phyloP scores from a whole-genome alignment of 2,888 invertebrate species.

The Kryphioiulus occultus region DNA sequence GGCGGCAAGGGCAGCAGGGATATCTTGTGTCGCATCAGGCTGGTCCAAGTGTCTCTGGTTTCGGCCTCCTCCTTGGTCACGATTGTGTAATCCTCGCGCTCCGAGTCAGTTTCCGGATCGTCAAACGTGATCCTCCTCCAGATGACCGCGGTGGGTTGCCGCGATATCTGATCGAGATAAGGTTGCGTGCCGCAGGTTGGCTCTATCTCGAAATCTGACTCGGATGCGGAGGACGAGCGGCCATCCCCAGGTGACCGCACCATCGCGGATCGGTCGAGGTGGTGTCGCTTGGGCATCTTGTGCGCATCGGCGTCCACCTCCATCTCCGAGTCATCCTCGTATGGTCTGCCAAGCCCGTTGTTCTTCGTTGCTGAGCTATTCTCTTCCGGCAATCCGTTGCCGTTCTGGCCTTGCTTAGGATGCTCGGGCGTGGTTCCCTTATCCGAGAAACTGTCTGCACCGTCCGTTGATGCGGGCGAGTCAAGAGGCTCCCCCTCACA shows the following conservation, averaged over 20 bases:
- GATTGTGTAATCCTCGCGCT: background rate
- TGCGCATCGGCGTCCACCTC: background rate
- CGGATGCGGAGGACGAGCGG: background rate
- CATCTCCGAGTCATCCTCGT: slow-evolving; percentile 28
- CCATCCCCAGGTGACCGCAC: background rate
- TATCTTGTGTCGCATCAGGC: slow-evolving; percentile 40
- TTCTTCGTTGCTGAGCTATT: background rate
- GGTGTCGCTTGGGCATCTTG: background rate
- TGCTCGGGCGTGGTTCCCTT: background rate
- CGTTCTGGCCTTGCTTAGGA: background rate
- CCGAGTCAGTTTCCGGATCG: slow-evolving; percentile 21
- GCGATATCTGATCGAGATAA: background rate
- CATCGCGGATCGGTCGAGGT: background rate
- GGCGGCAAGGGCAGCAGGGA: slow-evolving; percentile 46
- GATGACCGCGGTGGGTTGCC: background rate
- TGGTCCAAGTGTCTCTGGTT: slow-evolving; percentile 16
- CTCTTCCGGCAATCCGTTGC: background rate
- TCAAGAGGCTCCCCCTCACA: background rate
- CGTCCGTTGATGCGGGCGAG: background rate
- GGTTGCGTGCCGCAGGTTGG: background rate
- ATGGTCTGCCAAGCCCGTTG: background rate
- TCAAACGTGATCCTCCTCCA: slow-evolving; percentile 37
- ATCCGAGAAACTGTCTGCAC: background rate
- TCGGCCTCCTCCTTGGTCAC: slow-evolving; percentile 35
- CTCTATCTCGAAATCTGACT: background rate